A percentile compares a stretch with the other conserved stretches of the same genome.
Conservation (phyloP, 1,140 invertebrate species). For the Hypsibius dujardini region DNA sequence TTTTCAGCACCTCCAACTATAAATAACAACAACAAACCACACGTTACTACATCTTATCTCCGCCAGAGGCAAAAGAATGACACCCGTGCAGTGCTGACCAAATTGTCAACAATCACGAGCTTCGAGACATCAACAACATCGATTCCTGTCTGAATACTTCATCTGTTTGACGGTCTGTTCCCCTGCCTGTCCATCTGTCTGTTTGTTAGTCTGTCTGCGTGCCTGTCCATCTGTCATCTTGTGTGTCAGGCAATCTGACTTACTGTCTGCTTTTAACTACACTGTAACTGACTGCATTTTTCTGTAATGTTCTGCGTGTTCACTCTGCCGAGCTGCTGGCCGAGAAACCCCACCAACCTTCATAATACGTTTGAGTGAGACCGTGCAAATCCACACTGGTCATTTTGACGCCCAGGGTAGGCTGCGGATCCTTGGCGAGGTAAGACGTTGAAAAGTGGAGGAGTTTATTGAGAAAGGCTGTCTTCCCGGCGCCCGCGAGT, state of each 20-base stretch:
- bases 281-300: too few relatives aligned
- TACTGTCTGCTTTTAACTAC: too few relatives aligned
- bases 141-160: not conserved
- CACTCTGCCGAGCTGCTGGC: too few relatives aligned
- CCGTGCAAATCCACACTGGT: not conserved
- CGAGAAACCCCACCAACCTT: not conserved
- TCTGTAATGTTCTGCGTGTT: too few relatives aligned
- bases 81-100: not conserved
- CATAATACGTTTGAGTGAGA: not conserved
- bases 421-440: not conserved
- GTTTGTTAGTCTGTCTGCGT: too few relatives aligned
- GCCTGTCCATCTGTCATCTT: too few relatives aligned
- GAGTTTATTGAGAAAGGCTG: not conserved
- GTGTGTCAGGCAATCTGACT: too few relatives aligned
- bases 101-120: too few relatives aligned
- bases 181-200: not conserved
- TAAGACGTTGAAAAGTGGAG: not conserved
- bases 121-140: too few relatives aligned
- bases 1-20: not conserved
- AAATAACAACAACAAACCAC: not conserved
- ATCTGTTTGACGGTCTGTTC: not conserved
- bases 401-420: conserved; percentile 14
- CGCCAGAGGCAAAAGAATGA: not conserved
- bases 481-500: not conserved
- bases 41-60: not conserved